These are phyloP conservation scores for Arrhamphus sclerolepis DNA, from an alignment of 2,797 vertebrate genomes.

Conservation along the genomic window DNA sequence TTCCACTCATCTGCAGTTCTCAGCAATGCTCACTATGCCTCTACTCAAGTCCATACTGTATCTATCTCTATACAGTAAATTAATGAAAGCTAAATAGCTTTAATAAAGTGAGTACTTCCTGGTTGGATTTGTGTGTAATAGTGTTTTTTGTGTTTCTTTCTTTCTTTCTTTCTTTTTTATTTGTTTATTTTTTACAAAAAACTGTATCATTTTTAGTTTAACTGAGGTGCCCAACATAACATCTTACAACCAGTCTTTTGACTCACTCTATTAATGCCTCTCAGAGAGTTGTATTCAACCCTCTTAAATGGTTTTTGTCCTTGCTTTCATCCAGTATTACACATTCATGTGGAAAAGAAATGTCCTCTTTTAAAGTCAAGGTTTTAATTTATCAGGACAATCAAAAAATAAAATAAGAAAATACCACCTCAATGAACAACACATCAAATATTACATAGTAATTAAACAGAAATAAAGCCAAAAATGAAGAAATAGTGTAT, in stretches of 20 bases:
- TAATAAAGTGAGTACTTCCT: conserved; percentile 44
- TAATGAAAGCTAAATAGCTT: conserved; percentile 26
- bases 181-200: too few species aligned
- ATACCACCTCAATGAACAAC: too few species aligned
- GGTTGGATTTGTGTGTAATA: conserved; percentile 12
- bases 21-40: neutral
- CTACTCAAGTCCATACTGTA: conserved; percentile 4
- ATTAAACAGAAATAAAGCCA: too few species aligned
- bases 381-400: too few species aligned
- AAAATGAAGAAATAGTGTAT: too few species aligned
- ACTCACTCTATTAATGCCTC: neutral
- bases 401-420: too few species aligned
- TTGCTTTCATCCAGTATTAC: too few species aligned
- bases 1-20: conserved; percentile 29
- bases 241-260: neutral
- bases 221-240: too few species aligned
- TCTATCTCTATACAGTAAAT: conserved; percentile 22
- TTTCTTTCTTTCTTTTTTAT: too few species aligned
- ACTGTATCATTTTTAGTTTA: neutral
- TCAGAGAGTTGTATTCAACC: neutral
- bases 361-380: too few species aligned
- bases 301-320: conserved; percentile 1
- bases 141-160: conserved; percentile 15
- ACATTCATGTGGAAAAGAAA: too few species aligned
- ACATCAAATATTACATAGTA: too few species aligned